Evolutionary conservation across 2,797 vertebrate genomes (phyloP), one percentile per base, ranked within the genome.

Genomic region (Propithecus perrieri): DNA sequence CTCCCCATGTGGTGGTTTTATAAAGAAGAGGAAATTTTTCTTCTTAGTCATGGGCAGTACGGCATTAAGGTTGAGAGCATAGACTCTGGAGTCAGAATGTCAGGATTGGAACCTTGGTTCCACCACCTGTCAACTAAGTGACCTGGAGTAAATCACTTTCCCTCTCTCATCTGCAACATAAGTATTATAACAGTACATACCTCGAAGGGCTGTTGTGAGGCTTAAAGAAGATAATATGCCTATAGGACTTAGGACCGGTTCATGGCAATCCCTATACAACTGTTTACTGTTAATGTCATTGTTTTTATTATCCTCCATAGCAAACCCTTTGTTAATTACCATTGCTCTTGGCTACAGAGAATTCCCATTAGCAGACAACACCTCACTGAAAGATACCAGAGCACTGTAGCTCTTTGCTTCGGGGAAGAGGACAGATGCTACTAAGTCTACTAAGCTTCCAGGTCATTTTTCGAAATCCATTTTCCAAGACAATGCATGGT

Each of bases 401-500:
- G 38, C 12, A 17, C 17, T 33, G 4, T 9, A 80, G 35, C n/a
- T 86, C 65, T 38, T 75, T 67, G 57, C 41, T 91, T 63, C 67
- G 79, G n/a, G 22, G 7, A 87, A 63, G 33, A 91, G 38, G 61
- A 93, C 3, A 22, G 35, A 65, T 12, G 13, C 59, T 48, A 81
- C 63, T 10, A 57, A 57, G 12, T 88, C 85, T 79, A 28, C 50
- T 67, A 79, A 91, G 69, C 59, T 85, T 84, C 35, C 78, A 75
- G 30, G 48, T 92, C 85, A 90, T 76, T 97, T 97, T 94, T 90
- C 67, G 69, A 90, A 95, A 81, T 61, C 91, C 61, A 12, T 93
- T 90, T 84, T 69, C 84, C 48, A 85, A 93, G 79, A 92, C 63
- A 14, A 74, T 38, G 20, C 43, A 11, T 20, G 24, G 38, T 83